Percentiles rank a stretch among this genome's conserved stretches.
phyloP scores from a whole-genome alignment of 2,888 invertebrate species.

The Patella pellucida region DNA sequence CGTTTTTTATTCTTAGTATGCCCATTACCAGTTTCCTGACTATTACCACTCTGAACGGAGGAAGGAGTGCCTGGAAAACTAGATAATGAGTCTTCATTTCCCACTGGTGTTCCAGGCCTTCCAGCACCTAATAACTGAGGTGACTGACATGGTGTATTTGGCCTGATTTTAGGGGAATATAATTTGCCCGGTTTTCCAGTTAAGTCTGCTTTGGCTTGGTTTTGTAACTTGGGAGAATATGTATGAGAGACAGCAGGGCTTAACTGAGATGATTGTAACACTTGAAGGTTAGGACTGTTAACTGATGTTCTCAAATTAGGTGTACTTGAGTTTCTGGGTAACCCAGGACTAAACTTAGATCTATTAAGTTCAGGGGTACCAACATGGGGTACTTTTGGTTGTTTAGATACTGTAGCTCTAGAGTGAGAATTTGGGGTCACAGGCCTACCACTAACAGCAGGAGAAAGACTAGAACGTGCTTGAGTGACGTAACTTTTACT shows the following conservation, averaged over 20 bases:
- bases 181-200: constrained; percentile 11
- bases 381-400: too few species aligned
- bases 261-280: constrained; percentile 20
- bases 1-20: constrained; percentile 25
- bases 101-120: not conserved
- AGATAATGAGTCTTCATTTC: constrained; percentile 30
- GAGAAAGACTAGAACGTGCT: constrained; percentile 21
- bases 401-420: too few species aligned
- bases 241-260: constrained; percentile 31
- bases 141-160: constrained; percentile 12
- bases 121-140: constrained; percentile 14
- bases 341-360: constrained; percentile 15
- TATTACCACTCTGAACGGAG: constrained; percentile 32
- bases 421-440: constrained; percentile 33
- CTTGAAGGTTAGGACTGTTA: not conserved
- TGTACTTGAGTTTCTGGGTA: constrained; percentile 27
- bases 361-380: not conserved
- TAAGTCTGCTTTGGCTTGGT: not conserved
- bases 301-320: constrained; percentile 22
- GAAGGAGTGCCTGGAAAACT: constrained; percentile 36
- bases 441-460: constrained; percentile 34
- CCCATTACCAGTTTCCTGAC: constrained; percentile 29
- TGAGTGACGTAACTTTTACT: constrained; percentile 14
- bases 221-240: constrained; percentile 15
- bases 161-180: constrained; percentile 19